Conservation (phyloP, 2,797 vertebrate species). For the Coranthus polyacanthus region DNA sequence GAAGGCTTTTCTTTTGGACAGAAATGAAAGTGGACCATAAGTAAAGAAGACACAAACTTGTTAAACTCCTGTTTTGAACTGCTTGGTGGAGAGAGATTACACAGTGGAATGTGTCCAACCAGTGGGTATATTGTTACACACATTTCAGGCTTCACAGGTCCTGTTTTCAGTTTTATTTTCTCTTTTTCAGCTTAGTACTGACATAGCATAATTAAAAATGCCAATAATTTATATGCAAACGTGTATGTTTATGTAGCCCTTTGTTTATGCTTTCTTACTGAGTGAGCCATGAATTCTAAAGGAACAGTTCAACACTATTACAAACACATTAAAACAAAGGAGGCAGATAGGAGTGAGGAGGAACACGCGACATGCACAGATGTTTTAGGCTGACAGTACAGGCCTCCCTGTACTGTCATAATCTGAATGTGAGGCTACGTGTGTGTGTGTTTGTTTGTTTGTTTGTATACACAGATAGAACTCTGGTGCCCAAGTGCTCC, state of each 20-base stretch:
- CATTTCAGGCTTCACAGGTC: constrained; percentile 35
- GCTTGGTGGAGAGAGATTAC: constrained; percentile 42
- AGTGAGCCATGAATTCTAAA: constrained; percentile 21
- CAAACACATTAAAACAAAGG: constrained; percentile 20
- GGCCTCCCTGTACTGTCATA: constrained; percentile 15
- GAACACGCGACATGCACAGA: constrained; percentile 47
- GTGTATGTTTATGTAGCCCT: constrained; percentile 68
- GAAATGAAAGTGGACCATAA: constrained; percentile 7
- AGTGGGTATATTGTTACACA: constrained; percentile 59
- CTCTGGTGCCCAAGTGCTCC: constrained; percentile 71
- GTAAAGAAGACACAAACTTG: constrained; percentile 21
- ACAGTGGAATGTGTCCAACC: constrained; percentile 65
- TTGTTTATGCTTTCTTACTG: constrained; percentile 56
- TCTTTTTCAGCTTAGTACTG: constrained; percentile 59
- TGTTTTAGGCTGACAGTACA: background rate
- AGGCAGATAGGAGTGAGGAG: constrained; percentile 38
- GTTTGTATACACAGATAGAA: constrained; percentile 26
- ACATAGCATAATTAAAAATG: constrained; percentile 76
- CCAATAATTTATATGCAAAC: constrained; percentile 80
- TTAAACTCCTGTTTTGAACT: constrained; percentile 23
- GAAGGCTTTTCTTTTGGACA: constrained; percentile 36
- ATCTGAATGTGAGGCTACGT: background rate
- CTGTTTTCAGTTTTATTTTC: constrained; percentile 40
- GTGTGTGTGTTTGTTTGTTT: background rate
- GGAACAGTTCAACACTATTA: constrained; percentile 6